These are phyloP conservation scores for Lampropteryx suffumata DNA, from an alignment of 2,888 invertebrate genomes.

Conservation along the genomic window DNA sequence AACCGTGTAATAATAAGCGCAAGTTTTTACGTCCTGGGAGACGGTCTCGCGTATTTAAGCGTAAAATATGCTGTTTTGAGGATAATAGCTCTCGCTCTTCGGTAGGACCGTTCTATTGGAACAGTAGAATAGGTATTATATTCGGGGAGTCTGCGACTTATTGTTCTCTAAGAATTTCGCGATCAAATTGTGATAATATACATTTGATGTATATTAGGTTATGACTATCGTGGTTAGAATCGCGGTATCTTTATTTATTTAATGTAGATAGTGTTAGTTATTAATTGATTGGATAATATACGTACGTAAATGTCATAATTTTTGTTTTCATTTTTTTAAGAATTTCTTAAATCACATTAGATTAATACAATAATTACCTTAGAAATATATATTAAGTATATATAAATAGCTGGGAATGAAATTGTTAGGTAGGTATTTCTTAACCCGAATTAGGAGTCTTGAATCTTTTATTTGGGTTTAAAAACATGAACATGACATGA, in stretches of 20 bases:
- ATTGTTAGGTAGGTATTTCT: too few species aligned
- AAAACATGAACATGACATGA: too few species aligned
- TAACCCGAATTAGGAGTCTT: too few species aligned
- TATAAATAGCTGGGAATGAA: too few species aligned
- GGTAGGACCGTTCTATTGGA: slow-evolving; percentile 37
- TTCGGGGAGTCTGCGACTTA: slow-evolving; percentile 71
- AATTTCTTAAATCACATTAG: too few species aligned
- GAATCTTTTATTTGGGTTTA: too few species aligned
- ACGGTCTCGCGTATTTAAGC: slow-evolving; percentile 16
- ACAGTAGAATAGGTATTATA: slow-evolving; percentile 10
- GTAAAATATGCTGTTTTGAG: slow-evolving; percentile 32
- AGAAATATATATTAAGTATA: too few species aligned
- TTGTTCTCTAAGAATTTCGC: slow-evolving; percentile 51
- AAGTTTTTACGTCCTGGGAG: slow-evolving; percentile 47
- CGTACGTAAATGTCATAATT: slow-evolving; percentile 60
- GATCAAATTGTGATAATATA: slow-evolving; percentile 49
- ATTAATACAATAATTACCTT: too few species aligned
- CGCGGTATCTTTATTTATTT: slow-evolving; percentile 44
- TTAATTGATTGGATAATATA: slow-evolving; percentile 54
- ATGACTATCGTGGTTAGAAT: slow-evolving; percentile 19
- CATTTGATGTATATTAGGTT: slow-evolving; percentile 31
- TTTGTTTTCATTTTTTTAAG: too few species aligned
- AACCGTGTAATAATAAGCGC: slow-evolving; percentile 32
- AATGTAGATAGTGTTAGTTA: slow-evolving; percentile 51
- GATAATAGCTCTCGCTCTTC: slow-evolving; percentile 76